These are phyloP conservation scores for Poeciliopsis turrubarensis DNA, from an alignment of 2,113 vertebrate species.

Conservation along the genomic window DNA sequence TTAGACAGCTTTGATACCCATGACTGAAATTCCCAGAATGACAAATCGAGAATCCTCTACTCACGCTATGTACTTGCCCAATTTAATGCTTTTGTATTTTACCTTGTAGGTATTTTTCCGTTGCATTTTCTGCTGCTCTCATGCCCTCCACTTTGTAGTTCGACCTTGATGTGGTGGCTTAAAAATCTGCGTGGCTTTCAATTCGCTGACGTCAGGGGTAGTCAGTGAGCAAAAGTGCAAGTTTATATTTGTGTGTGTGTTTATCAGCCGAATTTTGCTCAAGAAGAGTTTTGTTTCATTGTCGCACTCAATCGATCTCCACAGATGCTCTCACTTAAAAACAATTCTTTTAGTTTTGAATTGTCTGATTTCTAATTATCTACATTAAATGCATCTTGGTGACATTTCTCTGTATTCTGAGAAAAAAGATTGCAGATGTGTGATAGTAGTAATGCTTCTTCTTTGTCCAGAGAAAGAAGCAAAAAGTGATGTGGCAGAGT, in stretches of 20 bases:
- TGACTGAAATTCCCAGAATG: constrained; percentile 44
- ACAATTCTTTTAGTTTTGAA: no score
- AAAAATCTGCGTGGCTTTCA: constrained; percentile 34
- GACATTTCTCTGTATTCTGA: neutral
- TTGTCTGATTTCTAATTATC: neutral
- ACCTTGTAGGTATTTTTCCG: constrained; percentile 39
- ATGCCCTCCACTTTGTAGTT: constrained; percentile 3
- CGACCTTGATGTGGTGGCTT: constrained; percentile 51
- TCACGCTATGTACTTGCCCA: constrained; percentile 59
- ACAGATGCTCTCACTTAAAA: no score
- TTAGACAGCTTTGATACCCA: constrained; percentile 38
- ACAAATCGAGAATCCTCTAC: constrained; percentile 35
- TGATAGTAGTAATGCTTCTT: neutral
- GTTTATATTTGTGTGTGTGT: neutral
- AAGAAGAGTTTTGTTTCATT: no score
- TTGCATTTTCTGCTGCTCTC: constrained; percentile 24
- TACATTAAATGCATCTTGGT: neutral
- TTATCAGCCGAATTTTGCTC: no score
- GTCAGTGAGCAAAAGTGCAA: neutral
- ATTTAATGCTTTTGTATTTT: constrained; percentile 47
- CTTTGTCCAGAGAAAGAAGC: constrained; percentile 13
- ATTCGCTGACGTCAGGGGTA: constrained; percentile 11
- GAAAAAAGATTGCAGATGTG: neutral
- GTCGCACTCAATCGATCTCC: no score
- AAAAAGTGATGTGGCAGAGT: constrained; percentile 8